Evolutionary conservation across 2,888 invertebrate species (phyloP), one percentile per base, ranked within the genome.

Genomic region (Nesidiocoris tenuis): DNA sequence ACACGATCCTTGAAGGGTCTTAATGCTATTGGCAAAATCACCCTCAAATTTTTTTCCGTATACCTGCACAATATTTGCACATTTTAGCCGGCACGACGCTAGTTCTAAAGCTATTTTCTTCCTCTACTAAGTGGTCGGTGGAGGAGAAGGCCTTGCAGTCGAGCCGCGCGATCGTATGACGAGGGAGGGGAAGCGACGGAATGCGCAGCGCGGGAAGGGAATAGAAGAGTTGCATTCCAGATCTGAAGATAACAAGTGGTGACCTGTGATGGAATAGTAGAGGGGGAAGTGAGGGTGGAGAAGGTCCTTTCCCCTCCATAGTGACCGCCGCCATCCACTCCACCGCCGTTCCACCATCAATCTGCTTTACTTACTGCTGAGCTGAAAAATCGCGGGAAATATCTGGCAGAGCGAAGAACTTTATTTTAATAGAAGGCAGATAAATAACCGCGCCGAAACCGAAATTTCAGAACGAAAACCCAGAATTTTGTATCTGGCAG

Each of bases 211-310:
- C n/a, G 19, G 66, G 66, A 66, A 21, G 67, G 67, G 67, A 19
- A 67, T 67, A 55, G 65, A 65, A 25, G n/a, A n/a, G 67, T 67
- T 67, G 67, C 67, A 67, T 67, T 67, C 67, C 67, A 67, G 67
- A 67, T 67, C 67, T 67, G 56, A 67, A 67, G 67, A 56, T 55
- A 67, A 67, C 67, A 55, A 67, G 67, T 0, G 22, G 67, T 39
- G 39, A 39, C 39, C 39, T 39, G 39, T 12, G 39, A 39, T 39
- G 39, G 39, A 39, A 39, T 39, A 12, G 39, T 3, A 3, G 12
- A 12, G 5, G 39, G 39, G 39, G 39, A 39, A 39, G 12, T 12
- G n/a, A n/a, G 39, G 39, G 39, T 39, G 39, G 12, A 12, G 39
- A 12, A 3, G 39, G 39, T 7, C 3, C 5, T 3, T 39, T 39